These are phyloP conservation scores for Cephalotes varians DNA, from an alignment of 2,888 invertebrate species.

Conservation along the genomic window DNA sequence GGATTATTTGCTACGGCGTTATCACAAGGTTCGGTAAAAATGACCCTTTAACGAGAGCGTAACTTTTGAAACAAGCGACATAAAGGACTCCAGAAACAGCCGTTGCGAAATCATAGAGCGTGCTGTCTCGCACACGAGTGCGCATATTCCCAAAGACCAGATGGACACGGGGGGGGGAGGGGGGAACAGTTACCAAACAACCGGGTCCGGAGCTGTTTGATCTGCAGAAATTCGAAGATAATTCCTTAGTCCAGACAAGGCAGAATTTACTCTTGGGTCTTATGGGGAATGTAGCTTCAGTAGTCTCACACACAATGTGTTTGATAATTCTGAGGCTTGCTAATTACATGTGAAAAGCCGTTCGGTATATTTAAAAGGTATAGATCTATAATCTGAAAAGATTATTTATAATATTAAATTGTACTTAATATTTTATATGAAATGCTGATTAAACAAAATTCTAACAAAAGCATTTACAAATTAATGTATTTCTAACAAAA, in stretches of 20 bases:
- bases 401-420: constrained; percentile 15
- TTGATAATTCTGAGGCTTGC: constrained; percentile 5
- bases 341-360: neutral
- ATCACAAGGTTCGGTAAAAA: constrained; percentile 23
- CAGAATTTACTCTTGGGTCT: constrained; percentile 1
- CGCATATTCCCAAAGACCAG: constrained; percentile 34
- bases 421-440: neutral
- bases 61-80: constrained; percentile 1
- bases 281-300: neutral
- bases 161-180: constrained; percentile 22
- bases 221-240: constrained; percentile 50
- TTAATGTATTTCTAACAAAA: neutral
- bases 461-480: neutral
- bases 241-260: neutral
- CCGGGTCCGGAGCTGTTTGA: constrained; percentile 36
- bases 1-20: neutral
- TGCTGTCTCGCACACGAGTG: constrained; percentile 11
- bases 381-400: neutral
- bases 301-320: neutral
- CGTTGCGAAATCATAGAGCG: constrained; percentile 43
- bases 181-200: constrained; percentile 35
- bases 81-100: constrained; percentile 30
- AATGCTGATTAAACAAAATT: neutral
- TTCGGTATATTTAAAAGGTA: neutral
- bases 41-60: constrained; percentile 7